Evolutionary conservation across 2,797 vertebrate genomes (phyloP), one percentile per base, ranked within the genome.

Genomic region (Periparus ater): DNA sequence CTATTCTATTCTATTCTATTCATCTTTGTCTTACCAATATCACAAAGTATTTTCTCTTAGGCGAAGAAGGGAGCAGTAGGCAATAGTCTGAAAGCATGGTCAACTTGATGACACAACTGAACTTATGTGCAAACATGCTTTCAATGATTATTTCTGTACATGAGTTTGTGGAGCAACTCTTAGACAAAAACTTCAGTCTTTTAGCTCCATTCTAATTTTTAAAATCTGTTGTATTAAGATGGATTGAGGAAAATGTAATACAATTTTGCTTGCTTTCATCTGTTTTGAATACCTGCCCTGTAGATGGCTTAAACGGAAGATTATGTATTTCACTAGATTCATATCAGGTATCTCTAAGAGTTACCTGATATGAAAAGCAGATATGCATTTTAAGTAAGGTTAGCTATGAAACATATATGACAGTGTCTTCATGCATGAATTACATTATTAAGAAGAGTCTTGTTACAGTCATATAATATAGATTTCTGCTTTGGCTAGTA

Each of bases 381-480:
- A 85, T 89, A 92, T 55, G 40, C 50, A 79, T 91, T 94, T 87
- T 78, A 88, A 93, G 27, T 30, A 91, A 61, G n/a, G 15, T 91
- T 71, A 91, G 32, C 71, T 91, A 55, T 60, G 83, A 85, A 91
- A 91, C 27, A 48, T 68, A 87, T 81, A 55, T 77, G 75, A 87
- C 61, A 93, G 30, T 47, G 17, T 71, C 48, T 92, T 89, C 62
- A 92, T 91, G 83, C 75, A 73, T 92, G 66, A 89, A 77, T 92
- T 95, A 77, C 36, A 89, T 62, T 83, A 81, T 87, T 92, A 88
- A 74, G 55, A 68, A 53, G 62, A 73, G 23, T 84, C 80, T 73
- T 82, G 26, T 95, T 96, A 86, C 73, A 70, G 61, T 71, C 76
- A 84, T 72, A 83, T 75, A 87, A 65, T 93, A 81, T 7, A 82